phyloP scores from a whole-genome alignment of 2,888 invertebrate genomes.

The Zygothrica quintamaculata region DNA sequence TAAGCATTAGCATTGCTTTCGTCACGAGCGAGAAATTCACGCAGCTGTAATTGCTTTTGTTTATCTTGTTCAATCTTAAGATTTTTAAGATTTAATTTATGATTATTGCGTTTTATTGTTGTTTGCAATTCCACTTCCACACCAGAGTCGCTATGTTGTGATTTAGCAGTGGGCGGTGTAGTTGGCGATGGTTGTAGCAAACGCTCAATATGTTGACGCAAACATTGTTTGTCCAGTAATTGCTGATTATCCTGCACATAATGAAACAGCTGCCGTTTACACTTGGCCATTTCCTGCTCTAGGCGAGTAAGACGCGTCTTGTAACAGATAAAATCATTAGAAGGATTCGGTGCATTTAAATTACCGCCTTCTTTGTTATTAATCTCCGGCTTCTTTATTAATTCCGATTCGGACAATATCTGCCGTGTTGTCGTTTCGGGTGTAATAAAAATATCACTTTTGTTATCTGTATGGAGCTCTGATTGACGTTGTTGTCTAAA shows the following conservation, averaged over 20 bases:
- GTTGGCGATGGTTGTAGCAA: constrained; percentile 25
- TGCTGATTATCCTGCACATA: constrained; percentile 52
- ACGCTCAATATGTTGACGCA: constrained; percentile 48
- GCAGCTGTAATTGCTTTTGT: constrained; percentile 46
- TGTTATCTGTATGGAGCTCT: background rate
- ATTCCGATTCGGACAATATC: background rate
- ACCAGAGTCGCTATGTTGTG: constrained; percentile 19
- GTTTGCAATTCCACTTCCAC: constrained; percentile 10
- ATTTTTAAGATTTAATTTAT: background rate
- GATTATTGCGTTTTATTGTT: background rate
- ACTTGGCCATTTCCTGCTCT: constrained; percentile 56
- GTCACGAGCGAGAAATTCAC: constrained; percentile 59
- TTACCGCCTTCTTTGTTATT: background rate
- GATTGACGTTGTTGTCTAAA: background rate
- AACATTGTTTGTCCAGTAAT: constrained; percentile 29
- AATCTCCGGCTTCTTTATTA: background rate
- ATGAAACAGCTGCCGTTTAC: constrained; percentile 49
- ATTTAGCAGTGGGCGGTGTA: background rate
- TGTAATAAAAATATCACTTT: constrained; percentile 8
- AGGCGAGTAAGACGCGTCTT: constrained; percentile 42
- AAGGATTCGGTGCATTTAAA: background rate
- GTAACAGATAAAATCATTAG: constrained; percentile 42
- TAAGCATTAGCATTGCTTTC: constrained; percentile 54
- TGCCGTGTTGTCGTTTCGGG: constrained; percentile 14
- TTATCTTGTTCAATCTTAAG: constrained; percentile 28